Conservation (phyloP, 2,797 vertebrate species). For the Enteromius anoplus region DNA sequence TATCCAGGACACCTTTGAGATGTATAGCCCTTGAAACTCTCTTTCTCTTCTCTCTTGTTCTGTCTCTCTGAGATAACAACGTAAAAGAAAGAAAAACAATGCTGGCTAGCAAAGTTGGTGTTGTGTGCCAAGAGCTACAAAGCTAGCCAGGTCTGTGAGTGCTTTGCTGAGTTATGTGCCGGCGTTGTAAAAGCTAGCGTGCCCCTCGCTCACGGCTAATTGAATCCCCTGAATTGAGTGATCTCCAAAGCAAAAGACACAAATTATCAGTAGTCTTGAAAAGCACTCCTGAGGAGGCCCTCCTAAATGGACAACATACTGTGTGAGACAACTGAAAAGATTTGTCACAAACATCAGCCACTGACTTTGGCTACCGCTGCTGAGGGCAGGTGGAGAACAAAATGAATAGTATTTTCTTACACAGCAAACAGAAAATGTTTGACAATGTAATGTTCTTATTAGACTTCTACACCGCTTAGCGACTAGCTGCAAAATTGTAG, state of each 20-base stretch:
- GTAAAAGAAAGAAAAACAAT: constrained; percentile 46
- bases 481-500: constrained; percentile 27
- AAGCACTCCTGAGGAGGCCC: constrained; percentile 49
- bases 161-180: constrained; percentile 59
- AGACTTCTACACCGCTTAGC: constrained; percentile 20
- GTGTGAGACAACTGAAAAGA: constrained; percentile 30
- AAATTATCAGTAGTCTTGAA: constrained; percentile 67
- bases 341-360: constrained; percentile 26
- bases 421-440: constrained; percentile 41
- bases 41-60: constrained; percentile 33
- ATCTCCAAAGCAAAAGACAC: constrained; percentile 61
- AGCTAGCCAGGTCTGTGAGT: constrained; percentile 52
- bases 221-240: constrained; percentile 73
- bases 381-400: constrained; percentile 69
- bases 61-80: constrained; percentile 49
- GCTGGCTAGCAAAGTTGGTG: constrained; percentile 47
- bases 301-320: constrained; percentile 41
- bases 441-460: not conserved
- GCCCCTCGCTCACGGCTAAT: constrained; percentile 71
- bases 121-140: constrained; percentile 52
- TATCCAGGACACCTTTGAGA: constrained; percentile 53
- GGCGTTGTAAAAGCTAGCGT: constrained; percentile 61
- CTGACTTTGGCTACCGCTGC: constrained; percentile 63
- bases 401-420: constrained; percentile 65
- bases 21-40: constrained; percentile 50